A percentile compares a stretch with the other conserved stretches of the same genome.
phyloP scores from a whole-genome alignment of 2,113 vertebrate species.

The Calidris pugnax region DNA sequence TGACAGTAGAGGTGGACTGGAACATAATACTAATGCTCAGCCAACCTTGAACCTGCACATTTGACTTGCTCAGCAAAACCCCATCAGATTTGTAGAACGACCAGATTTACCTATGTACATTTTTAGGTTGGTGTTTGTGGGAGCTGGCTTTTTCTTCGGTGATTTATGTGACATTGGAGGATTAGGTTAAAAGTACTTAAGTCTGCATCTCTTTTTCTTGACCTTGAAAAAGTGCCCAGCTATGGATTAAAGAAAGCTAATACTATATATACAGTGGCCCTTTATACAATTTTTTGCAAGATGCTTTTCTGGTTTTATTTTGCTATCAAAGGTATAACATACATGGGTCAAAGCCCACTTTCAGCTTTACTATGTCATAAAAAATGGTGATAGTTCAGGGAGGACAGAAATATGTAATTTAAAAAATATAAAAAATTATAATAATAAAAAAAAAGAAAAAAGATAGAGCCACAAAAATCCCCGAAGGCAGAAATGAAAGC shows the following conservation, averaged over 20 bases:
- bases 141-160: neutral
- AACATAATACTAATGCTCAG: conserved; percentile 51
- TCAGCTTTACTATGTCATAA: neutral
- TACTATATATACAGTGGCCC: neutral
- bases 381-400: neutral
- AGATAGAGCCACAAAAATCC: neutral
- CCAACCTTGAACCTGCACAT: conserved; percentile 18
- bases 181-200: conserved; percentile 9
- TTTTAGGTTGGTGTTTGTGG: neutral
- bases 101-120: neutral
- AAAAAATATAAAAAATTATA: neutral
- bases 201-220: neutral
- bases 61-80: conserved; percentile 45
- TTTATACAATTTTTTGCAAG: neutral
- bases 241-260: neutral
- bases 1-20: conserved; percentile 31
- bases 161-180: neutral
- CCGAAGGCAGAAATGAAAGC: neutral
- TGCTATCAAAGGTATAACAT: neutral
- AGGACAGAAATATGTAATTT: neutral
- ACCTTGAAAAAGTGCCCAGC: conserved; percentile 10
- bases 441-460: neutral
- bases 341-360: neutral
- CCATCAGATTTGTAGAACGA: neutral
- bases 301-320: conserved; percentile 11